These are phyloP conservation scores for Tyrophagus putrescentiae DNA, from an alignment of 1,140 invertebrate species.

Conservation along the genomic window DNA sequence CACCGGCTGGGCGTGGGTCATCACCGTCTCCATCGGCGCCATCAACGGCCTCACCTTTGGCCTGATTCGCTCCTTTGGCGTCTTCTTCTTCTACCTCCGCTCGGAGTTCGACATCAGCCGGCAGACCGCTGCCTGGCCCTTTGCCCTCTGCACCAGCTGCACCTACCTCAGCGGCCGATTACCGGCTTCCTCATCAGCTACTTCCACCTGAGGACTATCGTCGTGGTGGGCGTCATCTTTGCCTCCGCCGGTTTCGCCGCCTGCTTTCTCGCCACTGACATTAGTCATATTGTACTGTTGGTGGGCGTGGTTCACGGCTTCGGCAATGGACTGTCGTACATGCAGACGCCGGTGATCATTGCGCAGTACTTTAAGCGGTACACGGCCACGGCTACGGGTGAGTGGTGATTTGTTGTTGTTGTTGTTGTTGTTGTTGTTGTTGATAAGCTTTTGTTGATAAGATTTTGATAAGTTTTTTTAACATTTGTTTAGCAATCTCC, in stretches of 20 bases:
- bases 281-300: slow-evolving; percentile 22
- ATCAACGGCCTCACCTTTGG: slow-evolving; percentile 25
- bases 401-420: too few relatives aligned
- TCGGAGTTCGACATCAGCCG: slow-evolving; percentile 23
- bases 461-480: background rate
- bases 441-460: too few relatives aligned
- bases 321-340: slow-evolving; percentile 31
- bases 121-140: slow-evolving; percentile 26
- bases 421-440: too few relatives aligned
- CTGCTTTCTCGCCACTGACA: slow-evolving; percentile 22
- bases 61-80: slow-evolving; percentile 25
- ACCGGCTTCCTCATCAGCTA: slow-evolving; percentile 22
- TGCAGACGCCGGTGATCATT: slow-evolving; percentile 31
- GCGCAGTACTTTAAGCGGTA: slow-evolving; percentile 32
- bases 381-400: slow-evolving; percentile 31
- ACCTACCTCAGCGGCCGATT: slow-evolving; percentile 24
- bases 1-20: slow-evolving; percentile 76
- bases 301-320: slow-evolving; percentile 28
- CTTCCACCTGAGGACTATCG: slow-evolving; percentile 15
- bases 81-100: slow-evolving; percentile 25
- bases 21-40: slow-evolving; percentile 35
- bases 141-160: slow-evolving; percentile 25
- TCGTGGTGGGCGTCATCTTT: slow-evolving; percentile 19
- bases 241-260: slow-evolving; percentile 20
- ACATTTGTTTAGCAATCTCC: slow-evolving; percentile 25